phyloP scores from a whole-genome alignment of 2,797 vertebrate genomes.

The Manis crassicaudata region DNA sequence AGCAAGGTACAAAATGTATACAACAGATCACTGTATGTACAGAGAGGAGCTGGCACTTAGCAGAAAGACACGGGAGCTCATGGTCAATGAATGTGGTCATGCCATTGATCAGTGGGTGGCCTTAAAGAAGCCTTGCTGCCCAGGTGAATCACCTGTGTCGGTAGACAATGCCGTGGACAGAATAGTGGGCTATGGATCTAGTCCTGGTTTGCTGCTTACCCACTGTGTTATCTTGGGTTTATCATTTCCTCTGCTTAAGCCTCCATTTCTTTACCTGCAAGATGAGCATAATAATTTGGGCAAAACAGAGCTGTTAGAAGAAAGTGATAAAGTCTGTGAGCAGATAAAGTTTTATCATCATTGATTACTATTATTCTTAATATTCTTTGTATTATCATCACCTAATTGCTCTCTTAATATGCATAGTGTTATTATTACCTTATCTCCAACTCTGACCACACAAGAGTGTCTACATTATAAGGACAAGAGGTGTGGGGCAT shows the following conservation, averaged over 20 bases:
- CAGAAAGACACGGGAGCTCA: rapidly evolving
- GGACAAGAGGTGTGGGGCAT: not conserved
- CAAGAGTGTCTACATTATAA: not conserved
- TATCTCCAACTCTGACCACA: not conserved
- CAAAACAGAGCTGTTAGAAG: not conserved
- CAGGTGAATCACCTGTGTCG: not conserved
- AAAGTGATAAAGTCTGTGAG: not conserved
- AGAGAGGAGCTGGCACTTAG: not conserved
- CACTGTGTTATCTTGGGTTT: not conserved
- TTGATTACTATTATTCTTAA: no score
- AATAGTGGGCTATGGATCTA: rapidly evolving
- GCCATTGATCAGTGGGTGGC: not conserved
- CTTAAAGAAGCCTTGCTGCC: not conserved
- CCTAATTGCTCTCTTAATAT: no score
- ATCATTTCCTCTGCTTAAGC: not conserved
- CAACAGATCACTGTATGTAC: rapidly evolving
- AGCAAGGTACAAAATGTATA: rapidly evolving
- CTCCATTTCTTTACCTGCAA: not conserved
- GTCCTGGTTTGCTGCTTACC: not conserved
- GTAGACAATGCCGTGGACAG: no score
- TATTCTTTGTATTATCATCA: no score
- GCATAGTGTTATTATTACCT: not conserved
- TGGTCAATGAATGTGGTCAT: rapidly evolving
- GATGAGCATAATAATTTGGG: rapidly evolving
- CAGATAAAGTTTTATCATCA: not conserved